phyloP scores from a whole-genome alignment of 2,888 invertebrate species.

The Blomia tropicalis region DNA sequence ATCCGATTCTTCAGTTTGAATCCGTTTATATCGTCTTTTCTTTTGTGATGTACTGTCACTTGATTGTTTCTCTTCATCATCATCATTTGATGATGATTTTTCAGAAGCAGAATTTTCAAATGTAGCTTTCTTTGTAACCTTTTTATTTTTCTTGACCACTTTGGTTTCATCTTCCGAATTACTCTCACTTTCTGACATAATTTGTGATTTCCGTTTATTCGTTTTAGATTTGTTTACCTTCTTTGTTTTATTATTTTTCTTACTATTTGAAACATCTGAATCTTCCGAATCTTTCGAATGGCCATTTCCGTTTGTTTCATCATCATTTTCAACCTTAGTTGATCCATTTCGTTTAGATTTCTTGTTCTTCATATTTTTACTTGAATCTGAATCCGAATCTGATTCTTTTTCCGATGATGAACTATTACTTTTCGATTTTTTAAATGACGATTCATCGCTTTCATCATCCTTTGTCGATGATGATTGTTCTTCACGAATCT shows the following conservation, averaged over 20 bases:
- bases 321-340: slow-evolving; percentile 11
- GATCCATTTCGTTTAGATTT: neutral
- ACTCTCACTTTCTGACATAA: slow-evolving; percentile 10
- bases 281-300: too few species aligned
- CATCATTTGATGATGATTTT: slow-evolving; percentile 24
- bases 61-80: slow-evolving; percentile 9
- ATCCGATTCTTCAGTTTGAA: neutral
- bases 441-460: slow-evolving; percentile 13
- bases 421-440: slow-evolving; percentile 1
- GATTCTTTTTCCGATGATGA: slow-evolving; percentile 22
- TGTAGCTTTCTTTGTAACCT: neutral
- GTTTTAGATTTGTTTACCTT: slow-evolving; percentile 4
- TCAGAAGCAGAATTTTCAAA: neutral
- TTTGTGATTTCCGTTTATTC: neutral
- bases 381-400: slow-evolving; percentile 28
- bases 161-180: slow-evolving; percentile 25
- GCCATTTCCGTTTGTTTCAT: too few species aligned
- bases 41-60: neutral
- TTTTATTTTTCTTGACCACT: slow-evolving; percentile 27
- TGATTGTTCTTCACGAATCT: neutral
- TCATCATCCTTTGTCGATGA: slow-evolving; percentile 16
- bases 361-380: neutral
- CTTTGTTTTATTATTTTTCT: neutral
- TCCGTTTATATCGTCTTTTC: neutral
- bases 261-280: neutral